These are phyloP conservation scores for Acleris cristana DNA, from an alignment of 2,888 invertebrate genomes.

Conservation along the genomic window DNA sequence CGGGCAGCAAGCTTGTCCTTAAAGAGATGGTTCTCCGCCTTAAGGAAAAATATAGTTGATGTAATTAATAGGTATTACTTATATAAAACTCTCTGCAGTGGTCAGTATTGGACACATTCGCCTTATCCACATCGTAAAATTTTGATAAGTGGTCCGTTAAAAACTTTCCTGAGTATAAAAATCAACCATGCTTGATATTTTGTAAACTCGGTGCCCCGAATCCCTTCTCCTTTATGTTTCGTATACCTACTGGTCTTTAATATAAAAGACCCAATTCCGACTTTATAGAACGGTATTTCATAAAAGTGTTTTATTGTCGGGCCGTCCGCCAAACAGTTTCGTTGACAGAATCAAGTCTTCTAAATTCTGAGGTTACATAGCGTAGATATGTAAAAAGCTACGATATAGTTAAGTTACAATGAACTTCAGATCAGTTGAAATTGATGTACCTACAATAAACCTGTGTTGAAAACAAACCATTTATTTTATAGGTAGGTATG, in stretches of 20 bases:
- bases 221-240: not conserved
- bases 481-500: no score
- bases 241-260: not conserved
- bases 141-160: not conserved
- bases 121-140: not conserved
- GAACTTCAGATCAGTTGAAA: no score
- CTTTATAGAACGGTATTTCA: not conserved
- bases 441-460: no score
- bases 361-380: no score
- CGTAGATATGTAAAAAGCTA: no score
- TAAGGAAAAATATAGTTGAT: no score
- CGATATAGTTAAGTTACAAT: no score
- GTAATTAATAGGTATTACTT: no score
- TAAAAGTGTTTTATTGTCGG: not conserved
- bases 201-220: not conserved
- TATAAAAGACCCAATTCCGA: not conserved
- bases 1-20: conserved; percentile 12
- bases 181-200: not conserved
- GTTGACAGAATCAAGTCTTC: no score
- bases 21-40: not conserved
- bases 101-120: not conserved
- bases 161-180: not conserved
- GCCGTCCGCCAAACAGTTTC: not conserved
- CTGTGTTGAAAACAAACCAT: no score
- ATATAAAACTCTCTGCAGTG: no score